Evolutionary conservation across 2,888 invertebrate genomes (phyloP).

Genomic region (Lottia gigantea): DNA sequence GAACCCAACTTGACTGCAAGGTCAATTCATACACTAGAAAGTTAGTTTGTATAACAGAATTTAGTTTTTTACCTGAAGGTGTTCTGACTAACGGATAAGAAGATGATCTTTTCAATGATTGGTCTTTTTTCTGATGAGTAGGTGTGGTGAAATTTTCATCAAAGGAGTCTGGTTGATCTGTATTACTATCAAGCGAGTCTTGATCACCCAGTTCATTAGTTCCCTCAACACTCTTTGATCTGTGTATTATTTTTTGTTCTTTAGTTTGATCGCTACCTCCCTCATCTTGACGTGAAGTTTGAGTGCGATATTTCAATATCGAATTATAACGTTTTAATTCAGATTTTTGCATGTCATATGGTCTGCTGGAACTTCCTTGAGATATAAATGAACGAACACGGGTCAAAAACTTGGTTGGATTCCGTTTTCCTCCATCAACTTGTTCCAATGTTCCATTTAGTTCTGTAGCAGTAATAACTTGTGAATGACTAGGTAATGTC

Average conservation of each 20-base stretch:
- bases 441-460: neutral
- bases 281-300: constrained; percentile 6
- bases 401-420: neutral
- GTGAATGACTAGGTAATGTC: constrained; percentile 16
- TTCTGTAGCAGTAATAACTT: neutral
- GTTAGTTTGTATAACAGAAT: too few species aligned
- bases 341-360: constrained; percentile 14
- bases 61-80: neutral
- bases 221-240: constrained; percentile 34
- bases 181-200: neutral
- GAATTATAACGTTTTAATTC: constrained; percentile 17
- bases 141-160: too few species aligned
- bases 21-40: too few species aligned
- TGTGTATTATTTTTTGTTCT: constrained; percentile 15
- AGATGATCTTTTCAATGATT: too few species aligned
- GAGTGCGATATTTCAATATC: constrained; percentile 13
- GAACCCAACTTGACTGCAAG: too few species aligned
- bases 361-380: neutral
- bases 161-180: neutral
- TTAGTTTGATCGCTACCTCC: neutral
- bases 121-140: too few species aligned
- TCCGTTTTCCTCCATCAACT: neutral
- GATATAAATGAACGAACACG: constrained; percentile 4
- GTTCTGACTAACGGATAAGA: neutral
- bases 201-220: constrained; percentile 13